Conservation (phyloP, 35 echinoderm and acorn worm species). For the Lytechinus pictus region DNA sequence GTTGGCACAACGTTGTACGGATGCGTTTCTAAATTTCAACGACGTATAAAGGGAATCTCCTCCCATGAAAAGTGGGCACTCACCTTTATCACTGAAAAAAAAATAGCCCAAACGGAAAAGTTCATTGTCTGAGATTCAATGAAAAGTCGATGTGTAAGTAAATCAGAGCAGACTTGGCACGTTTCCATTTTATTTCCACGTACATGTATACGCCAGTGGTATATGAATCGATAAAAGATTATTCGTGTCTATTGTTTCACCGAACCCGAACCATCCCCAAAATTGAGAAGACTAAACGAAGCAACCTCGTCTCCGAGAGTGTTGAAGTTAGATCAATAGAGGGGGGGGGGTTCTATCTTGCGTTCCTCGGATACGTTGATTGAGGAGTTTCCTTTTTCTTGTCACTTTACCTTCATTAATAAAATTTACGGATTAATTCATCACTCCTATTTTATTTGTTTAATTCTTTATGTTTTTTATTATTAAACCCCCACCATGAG, state of each 20-base stretch:
- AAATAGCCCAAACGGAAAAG: not conserved
- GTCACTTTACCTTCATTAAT: too few relatives aligned
- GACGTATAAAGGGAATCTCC: too few relatives aligned
- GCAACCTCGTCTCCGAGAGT: not conserved
- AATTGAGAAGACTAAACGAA: not conserved
- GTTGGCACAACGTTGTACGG: too few relatives aligned
- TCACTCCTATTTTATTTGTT: too few relatives aligned
- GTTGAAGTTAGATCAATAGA: not conserved
- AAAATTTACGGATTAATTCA: too few relatives aligned
- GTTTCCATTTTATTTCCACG: not conserved
- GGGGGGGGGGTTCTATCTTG: too few relatives aligned
- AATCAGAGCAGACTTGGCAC: not conserved
- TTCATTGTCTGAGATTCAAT: not conserved
- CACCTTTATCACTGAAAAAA: not conserved
- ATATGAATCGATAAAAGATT: not conserved
- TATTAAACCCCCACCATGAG: too few relatives aligned
- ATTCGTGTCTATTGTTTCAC: not conserved
- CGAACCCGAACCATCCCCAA: not conserved
- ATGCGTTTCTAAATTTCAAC: too few relatives aligned
- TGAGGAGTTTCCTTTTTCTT: too few relatives aligned
- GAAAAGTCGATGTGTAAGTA: not conserved
- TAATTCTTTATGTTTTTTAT: too few relatives aligned
- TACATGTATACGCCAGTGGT: not conserved
- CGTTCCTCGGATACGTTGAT: too few relatives aligned
- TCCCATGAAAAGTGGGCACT: too few relatives aligned